These are phyloP conservation scores for Nylanderia fulva DNA, from an alignment of 1,140 invertebrate genomes.

Conservation along the genomic window DNA sequence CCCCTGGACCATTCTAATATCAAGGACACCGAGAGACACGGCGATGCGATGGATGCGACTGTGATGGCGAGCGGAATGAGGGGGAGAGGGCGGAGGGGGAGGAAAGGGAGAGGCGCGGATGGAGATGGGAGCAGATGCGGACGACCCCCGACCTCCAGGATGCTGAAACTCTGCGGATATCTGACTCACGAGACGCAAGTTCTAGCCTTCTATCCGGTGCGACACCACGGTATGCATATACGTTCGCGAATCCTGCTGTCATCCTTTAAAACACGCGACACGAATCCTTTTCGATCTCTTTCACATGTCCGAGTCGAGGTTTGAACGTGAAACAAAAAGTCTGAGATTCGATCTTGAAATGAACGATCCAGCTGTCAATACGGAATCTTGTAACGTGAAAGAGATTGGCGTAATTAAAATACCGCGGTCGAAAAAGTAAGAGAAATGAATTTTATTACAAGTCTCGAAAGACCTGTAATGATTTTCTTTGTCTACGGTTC, in stretches of 20 bases:
- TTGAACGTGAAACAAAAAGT: not conserved
- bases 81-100: no score
- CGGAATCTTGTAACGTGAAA: not conserved
- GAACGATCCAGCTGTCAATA: not conserved
- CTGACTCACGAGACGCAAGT: constrained; percentile 81
- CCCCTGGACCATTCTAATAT: constrained; percentile 84
- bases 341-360: not conserved
- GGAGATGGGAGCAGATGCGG: constrained; percentile 81
- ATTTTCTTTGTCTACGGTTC: not conserved
- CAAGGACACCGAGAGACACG: constrained; percentile 79
- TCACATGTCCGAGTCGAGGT: not conserved
- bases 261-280: not conserved
- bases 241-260: constrained; percentile 12
- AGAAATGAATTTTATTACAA: not conserved
- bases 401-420: not conserved
- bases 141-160: constrained; percentile 81
- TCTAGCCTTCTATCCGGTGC: constrained; percentile 53
- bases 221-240: constrained; percentile 67
- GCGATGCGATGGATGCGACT: constrained; percentile 71
- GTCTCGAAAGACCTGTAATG: not conserved
- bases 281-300: constrained; percentile 5
- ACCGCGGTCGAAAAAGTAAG: not conserved
- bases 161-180: constrained; percentile 81
- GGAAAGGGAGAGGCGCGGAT: constrained; percentile 46
- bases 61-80: constrained; percentile 12